Percentiles rank a stretch among this genome's conserved stretches.
phyloP scores from a whole-genome alignment of 2,888 invertebrate genomes.

The Proisotoma minuta region DNA sequence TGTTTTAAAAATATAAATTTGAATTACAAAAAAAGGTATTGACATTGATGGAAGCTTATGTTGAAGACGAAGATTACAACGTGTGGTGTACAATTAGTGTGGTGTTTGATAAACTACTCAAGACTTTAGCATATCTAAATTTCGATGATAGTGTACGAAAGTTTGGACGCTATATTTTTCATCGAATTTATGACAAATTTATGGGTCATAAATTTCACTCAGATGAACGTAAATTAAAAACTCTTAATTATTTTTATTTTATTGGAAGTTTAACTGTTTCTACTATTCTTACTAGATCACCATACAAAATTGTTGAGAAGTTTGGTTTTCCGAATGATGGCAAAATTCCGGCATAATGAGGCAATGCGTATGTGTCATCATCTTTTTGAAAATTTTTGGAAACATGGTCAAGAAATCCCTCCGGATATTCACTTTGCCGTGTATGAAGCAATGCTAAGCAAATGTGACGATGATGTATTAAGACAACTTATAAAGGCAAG shows the following conservation, averaged over 20 bases:
- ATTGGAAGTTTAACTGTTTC: background rate
- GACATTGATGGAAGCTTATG: slow-evolving; percentile 69
- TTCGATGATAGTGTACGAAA: slow-evolving; percentile 25
- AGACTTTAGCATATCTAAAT: slow-evolving; percentile 63
- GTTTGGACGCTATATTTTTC: slow-evolving; percentile 34
- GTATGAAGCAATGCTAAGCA: slow-evolving; percentile 30
- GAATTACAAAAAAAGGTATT: slow-evolving; percentile 5
- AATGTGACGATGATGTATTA: slow-evolving; percentile 28
- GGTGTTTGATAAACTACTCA: slow-evolving; percentile 66
- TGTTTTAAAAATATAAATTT: background rate
- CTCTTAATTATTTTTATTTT: background rate
- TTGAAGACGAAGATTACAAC: slow-evolving; percentile 82
- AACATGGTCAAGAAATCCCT: slow-evolving; percentile 21
- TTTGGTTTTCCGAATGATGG: slow-evolving; percentile 29
- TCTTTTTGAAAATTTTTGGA: slow-evolving; percentile 22
- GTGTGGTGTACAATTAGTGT: slow-evolving; percentile 84
- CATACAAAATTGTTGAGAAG: slow-evolving; percentile 21
- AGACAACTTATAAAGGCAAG: slow-evolving; percentile 23
- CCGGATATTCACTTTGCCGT: slow-evolving; percentile 29
- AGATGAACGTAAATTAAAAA: slow-evolving; percentile 28
- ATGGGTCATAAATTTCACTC: slow-evolving; percentile 22
- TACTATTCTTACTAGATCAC: background rate
- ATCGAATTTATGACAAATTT: slow-evolving; percentile 26
- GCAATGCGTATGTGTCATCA: slow-evolving; percentile 22
- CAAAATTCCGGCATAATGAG: slow-evolving; percentile 19